Conservation (phyloP, 2,113 vertebrate species). For the Puffinus mauretanicus region DNA sequence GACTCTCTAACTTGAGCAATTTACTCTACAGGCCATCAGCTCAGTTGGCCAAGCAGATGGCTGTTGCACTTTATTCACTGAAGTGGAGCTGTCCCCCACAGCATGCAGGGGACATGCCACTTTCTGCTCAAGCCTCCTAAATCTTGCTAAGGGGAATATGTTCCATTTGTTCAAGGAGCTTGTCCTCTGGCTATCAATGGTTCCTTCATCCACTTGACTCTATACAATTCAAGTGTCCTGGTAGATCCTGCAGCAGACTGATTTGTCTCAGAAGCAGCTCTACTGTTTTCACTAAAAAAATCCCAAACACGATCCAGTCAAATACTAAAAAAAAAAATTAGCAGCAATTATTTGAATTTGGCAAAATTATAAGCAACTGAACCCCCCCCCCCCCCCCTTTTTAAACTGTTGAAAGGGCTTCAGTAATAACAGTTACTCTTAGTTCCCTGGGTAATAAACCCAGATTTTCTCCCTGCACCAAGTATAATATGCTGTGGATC, state of each 20-base stretch:
- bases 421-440: not conserved
- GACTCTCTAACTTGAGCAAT: not conserved
- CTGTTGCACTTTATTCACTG: not conserved
- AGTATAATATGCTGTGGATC: not conserved
- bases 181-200: not conserved
- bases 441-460: not conserved
- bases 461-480: not conserved
- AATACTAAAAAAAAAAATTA: not conserved
- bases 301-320: not conserved
- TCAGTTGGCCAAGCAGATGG: not conserved
- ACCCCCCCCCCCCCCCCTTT: no score
- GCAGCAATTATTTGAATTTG: not conserved
- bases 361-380: not conserved
- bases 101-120: not conserved
- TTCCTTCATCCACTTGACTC: not conserved
- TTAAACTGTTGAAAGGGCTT: not conserved
- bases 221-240: not conserved
- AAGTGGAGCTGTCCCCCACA: not conserved
- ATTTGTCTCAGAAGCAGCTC: not conserved
- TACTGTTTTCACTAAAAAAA: not conserved
- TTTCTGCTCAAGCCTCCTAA: not conserved
- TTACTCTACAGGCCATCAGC: not conserved
- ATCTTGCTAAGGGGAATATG: not conserved
- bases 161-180: slow-evolving; percentile 1
- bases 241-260: not conserved